Conservation (phyloP, 2,113 vertebrate species). For the Cephalophus harveyi region DNA sequence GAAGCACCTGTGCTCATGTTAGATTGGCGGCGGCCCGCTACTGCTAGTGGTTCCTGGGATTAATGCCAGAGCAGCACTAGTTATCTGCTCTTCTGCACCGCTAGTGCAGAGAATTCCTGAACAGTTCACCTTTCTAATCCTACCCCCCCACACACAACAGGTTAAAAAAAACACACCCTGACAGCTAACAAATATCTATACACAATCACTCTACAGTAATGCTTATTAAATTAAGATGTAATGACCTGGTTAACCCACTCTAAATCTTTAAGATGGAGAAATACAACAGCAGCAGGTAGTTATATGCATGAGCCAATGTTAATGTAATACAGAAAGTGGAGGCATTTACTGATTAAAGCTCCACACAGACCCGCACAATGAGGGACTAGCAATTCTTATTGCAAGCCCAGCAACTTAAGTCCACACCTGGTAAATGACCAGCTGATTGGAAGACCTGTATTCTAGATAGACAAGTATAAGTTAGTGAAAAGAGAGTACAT, state of each 20-base stretch:
- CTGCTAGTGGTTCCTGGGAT: slow-evolving; percentile 93
- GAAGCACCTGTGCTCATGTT: slow-evolving; percentile 95
- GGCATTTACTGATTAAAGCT: slow-evolving; percentile 80
- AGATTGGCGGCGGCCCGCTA: slow-evolving; percentile 82
- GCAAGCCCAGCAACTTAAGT: slow-evolving; percentile 81
- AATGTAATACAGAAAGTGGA: slow-evolving; percentile 85
- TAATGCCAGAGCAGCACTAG: slow-evolving; percentile 86
- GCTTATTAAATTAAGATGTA: slow-evolving; percentile 95
- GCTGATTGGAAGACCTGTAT: slow-evolving; percentile 91
- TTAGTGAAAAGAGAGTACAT: slow-evolving; percentile 83
- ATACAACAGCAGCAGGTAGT: slow-evolving; percentile 93
- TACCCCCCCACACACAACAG: slow-evolving; percentile 58
- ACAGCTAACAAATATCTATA: slow-evolving; percentile 84
- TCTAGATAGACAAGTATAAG: slow-evolving; percentile 84
- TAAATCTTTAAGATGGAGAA: slow-evolving; percentile 91
- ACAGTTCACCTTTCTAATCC: slow-evolving; percentile 77
- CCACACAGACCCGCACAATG: slow-evolving; percentile 83
- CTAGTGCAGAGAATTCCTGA: slow-evolving; percentile 88
- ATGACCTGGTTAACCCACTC: slow-evolving; percentile 87
- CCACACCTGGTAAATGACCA: slow-evolving; percentile 83
- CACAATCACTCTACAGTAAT: slow-evolving; percentile 98
- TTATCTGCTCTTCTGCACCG: slow-evolving; percentile 83
- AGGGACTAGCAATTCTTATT: slow-evolving; percentile 79
- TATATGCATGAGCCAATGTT: slow-evolving; percentile 89
- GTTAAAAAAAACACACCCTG: slow-evolving; percentile 75